Conservation (phyloP, 2,888 invertebrate genomes). For the Stenchaetothrips biformis region DNA sequence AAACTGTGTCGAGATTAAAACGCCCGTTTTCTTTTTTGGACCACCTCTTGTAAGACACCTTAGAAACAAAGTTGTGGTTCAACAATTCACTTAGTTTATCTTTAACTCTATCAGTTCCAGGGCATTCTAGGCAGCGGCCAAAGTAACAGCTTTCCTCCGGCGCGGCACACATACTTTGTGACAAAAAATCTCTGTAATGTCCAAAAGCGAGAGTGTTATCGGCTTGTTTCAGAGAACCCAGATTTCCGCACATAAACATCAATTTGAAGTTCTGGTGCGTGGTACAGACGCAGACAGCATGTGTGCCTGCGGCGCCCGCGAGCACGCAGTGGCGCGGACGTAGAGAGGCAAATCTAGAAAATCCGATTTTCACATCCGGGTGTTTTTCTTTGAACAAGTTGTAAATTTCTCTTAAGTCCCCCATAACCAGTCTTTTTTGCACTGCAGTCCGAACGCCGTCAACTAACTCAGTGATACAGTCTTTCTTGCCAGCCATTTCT, state of each 20-base stretch:
- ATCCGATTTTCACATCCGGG: conserved; percentile 25
- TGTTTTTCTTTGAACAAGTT: no score
- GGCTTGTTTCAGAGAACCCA: conserved; percentile 18
- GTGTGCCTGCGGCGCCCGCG: no score
- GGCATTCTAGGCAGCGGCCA: background rate
- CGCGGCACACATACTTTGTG: no score
- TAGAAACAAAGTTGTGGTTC: background rate
- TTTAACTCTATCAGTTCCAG: background rate
- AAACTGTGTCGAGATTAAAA: conserved; percentile 24
- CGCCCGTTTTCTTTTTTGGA: conserved; percentile 3
- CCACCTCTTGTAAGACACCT: conserved; percentile 27
- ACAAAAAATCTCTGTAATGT: no score
- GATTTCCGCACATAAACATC: conserved; percentile 13
- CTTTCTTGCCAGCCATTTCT: conserved; percentile 33
- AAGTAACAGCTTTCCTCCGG: background rate
- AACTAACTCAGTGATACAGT: conserved; percentile 31
- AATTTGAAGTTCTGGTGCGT: no score
- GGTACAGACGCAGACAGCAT: no score
- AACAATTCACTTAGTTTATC: background rate
- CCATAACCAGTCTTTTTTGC: conserved; percentile 29
- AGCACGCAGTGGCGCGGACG: no score
- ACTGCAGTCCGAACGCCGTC: conserved; percentile 28
- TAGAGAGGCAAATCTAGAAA: no score
- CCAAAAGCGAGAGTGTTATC: conserved; percentile 28
- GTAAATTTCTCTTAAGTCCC: conserved; percentile 27